These are phyloP conservation scores for Molorchus minor DNA, from an alignment of 2,888 invertebrate genomes.

Conservation along the genomic window DNA sequence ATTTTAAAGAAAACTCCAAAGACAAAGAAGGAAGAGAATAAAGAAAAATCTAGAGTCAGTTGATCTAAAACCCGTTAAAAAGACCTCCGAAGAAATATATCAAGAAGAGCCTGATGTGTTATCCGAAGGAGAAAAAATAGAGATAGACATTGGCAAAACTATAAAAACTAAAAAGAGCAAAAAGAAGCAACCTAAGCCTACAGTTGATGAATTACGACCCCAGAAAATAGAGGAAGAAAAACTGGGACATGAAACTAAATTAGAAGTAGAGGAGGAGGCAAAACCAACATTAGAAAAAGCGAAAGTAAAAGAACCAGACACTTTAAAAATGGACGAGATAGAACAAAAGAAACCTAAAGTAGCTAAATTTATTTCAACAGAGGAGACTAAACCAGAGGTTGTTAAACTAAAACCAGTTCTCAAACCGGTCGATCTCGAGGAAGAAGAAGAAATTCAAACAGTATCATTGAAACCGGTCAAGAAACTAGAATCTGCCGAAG, in stretches of 20 bases:
- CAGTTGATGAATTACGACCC: background rate
- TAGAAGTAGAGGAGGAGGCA: constrained; percentile 35
- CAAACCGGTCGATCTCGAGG: constrained; percentile 46
- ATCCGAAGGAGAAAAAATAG: constrained; percentile 43
- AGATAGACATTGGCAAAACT: too few species aligned
- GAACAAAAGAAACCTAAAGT: constrained; percentile 52
- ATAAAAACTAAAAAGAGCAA: constrained; percentile 39
- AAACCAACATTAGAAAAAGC: constrained; percentile 17
- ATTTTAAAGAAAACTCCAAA: background rate
- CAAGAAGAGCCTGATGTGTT: constrained; percentile 10
- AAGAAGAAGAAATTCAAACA: constrained; percentile 54
- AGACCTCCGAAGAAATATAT: background rate
- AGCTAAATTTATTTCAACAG: constrained; percentile 48
- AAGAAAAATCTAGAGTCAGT: background rate
- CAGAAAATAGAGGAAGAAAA: constrained; percentile 27
- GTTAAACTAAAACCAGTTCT: constrained; percentile 57
- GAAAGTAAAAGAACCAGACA: background rate
- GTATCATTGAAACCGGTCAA: constrained; percentile 56
- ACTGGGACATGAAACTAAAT: constrained; percentile 12
- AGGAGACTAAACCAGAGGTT: constrained; percentile 50
- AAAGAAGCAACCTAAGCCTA: constrained; percentile 32
- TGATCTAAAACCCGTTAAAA: too few species aligned
- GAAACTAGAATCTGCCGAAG: constrained; percentile 42
- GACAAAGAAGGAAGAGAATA: background rate
- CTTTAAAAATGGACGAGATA: constrained; percentile 63